Evolutionary conservation across 2,113 vertebrate species (phyloP).

Genomic region (Rissa tridactyla): DNA sequence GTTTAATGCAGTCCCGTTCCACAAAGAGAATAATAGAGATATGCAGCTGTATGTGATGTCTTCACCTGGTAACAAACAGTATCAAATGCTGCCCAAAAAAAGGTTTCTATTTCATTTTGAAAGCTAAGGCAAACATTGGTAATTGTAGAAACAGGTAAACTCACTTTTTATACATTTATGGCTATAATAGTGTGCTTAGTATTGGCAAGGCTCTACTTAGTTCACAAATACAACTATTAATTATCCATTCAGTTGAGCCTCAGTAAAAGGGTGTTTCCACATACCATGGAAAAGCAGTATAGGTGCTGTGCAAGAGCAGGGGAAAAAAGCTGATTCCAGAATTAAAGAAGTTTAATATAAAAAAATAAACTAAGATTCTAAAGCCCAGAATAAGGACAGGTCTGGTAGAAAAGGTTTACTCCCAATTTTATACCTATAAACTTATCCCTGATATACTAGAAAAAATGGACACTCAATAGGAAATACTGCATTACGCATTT

Average conservation of each 20-base stretch:
- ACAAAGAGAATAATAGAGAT: neutral
- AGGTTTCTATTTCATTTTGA: neutral
- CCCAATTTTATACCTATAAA: neutral
- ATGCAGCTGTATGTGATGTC: neutral
- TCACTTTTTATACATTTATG: neutral
- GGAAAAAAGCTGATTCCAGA: neutral
- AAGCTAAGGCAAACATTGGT: neutral
- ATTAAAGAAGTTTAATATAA: neutral
- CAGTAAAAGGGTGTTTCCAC: neutral
- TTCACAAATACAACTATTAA: neutral
- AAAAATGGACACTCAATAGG: neutral
- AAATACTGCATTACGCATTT: neutral
- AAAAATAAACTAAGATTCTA: neutral
- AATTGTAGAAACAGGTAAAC: neutral
- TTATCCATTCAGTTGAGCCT: neutral
- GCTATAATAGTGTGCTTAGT: neutral
- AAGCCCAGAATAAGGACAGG: neutral
- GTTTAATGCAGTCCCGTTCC: neutral
- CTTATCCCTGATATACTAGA: neutral
- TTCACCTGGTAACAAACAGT: neutral
- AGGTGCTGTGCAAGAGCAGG: neutral
- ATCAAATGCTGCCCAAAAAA: neutral
- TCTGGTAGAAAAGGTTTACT: neutral
- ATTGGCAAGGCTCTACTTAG: neutral
- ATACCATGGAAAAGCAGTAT: neutral